Evolutionary conservation across 2,797 vertebrate genomes (phyloP).

Genomic region (Agapornis canus): DNA sequence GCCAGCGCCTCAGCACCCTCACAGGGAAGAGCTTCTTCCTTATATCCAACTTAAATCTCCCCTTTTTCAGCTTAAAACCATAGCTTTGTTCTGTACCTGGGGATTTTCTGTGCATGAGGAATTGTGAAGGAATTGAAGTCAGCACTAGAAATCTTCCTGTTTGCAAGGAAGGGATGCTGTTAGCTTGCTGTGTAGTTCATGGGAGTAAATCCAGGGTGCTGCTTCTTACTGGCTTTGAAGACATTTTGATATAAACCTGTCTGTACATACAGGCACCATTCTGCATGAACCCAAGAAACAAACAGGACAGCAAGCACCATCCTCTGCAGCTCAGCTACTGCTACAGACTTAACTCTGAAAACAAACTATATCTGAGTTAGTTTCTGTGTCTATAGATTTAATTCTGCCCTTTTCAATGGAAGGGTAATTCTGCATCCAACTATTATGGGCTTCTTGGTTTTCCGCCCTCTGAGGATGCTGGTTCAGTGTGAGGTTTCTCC

Average conservation of each 20-base stretch:
- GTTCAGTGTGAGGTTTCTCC: not conserved
- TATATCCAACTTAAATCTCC: not conserved
- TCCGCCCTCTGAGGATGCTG: not conserved
- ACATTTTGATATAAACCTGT: accelerated
- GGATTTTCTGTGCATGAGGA: not conserved
- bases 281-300: not conserved
- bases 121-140: not conserved
- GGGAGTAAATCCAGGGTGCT: not conserved
- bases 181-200: not conserved
- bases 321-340: not conserved
- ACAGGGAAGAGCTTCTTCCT: not conserved
- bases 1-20: not conserved
- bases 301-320: not conserved
- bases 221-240: not conserved
- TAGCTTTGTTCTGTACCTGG: not conserved
- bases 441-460: not conserved
- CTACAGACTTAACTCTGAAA: not conserved
- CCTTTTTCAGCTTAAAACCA: not conserved
- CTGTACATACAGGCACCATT: accelerated
- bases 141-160: not conserved
- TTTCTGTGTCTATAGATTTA: not conserved
- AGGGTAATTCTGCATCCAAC: not conserved
- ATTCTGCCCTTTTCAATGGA: not conserved
- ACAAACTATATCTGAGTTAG: not conserved
- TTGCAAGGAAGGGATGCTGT: not conserved